These are phyloP conservation scores for Junco hyemalis DNA, from an alignment of 2,113 vertebrate genomes.

Conservation along the genomic window DNA sequence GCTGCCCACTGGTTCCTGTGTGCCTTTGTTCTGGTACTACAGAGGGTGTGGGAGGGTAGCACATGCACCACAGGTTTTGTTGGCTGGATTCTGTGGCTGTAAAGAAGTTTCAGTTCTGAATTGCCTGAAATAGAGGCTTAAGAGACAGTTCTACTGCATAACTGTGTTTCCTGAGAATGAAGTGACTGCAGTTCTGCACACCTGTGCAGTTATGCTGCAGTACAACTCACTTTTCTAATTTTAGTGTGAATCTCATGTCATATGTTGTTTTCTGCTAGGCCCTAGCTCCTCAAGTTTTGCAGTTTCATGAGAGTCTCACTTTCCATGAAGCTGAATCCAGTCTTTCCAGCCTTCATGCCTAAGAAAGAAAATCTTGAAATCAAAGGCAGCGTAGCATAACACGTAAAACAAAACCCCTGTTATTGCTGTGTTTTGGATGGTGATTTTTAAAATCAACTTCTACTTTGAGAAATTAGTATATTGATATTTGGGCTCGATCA, in stretches of 20 bases:
- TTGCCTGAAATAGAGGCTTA: background rate
- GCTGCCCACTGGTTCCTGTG: background rate
- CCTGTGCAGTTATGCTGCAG: background rate
- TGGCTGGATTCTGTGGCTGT: background rate
- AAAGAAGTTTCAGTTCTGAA: background rate
- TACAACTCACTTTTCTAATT: background rate
- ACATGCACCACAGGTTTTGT: background rate
- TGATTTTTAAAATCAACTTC: background rate
- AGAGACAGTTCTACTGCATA: background rate
- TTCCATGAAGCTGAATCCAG: background rate
- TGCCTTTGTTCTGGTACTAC: background rate
- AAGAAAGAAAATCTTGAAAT: background rate
- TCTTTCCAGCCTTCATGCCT: background rate
- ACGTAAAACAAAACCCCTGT: rapidly evolving
- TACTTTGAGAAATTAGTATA: background rate
- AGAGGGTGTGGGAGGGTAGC: background rate
- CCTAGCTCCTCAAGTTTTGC: background rate
- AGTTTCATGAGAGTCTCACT: background rate
- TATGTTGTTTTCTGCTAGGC: background rate
- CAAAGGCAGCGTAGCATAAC: background rate
- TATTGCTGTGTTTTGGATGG: background rate
- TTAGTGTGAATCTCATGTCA: background rate
- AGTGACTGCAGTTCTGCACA: background rate
- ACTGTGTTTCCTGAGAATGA: background rate
- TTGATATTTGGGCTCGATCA: background rate